These are phyloP conservation scores for Sarcophilus harrisii DNA, from an alignment of 2,797 vertebrate genomes.

Conservation along the genomic window DNA sequence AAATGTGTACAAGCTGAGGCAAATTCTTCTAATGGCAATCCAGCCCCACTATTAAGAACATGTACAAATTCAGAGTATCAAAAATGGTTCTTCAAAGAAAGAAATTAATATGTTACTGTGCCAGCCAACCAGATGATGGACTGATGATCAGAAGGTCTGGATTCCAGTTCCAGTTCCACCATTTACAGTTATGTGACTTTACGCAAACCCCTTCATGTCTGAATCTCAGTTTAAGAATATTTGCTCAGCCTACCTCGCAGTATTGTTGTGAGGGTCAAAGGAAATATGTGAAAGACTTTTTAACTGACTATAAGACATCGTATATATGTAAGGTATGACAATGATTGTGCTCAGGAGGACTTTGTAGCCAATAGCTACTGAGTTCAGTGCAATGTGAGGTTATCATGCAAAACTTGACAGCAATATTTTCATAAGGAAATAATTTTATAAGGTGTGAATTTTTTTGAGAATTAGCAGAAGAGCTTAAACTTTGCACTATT, in stretches of 20 bases:
- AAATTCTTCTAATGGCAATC: constrained; percentile 82
- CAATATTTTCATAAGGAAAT: constrained; percentile 36
- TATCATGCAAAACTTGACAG: background rate
- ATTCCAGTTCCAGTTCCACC: background rate
- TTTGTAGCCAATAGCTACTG: constrained; percentile 57
- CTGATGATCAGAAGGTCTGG: background rate
- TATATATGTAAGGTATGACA: background rate
- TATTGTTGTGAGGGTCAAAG: background rate
- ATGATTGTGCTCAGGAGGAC: background rate
- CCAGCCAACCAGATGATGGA: background rate
- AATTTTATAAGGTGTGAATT: constrained; percentile 64
- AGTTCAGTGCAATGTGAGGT: background rate
- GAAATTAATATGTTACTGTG: constrained; percentile 68
- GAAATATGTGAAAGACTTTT: background rate
- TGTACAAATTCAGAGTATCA: constrained; percentile 89
- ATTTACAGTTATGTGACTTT: background rate
- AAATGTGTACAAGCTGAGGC: constrained; percentile 92
- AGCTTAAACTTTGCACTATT: constrained; percentile 66
- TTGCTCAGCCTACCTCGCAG: background rate
- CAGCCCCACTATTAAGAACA: constrained; percentile 88
- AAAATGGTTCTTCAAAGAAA: constrained; percentile 95
- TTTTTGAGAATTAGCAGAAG: constrained; percentile 67
- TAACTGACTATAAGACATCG: background rate
- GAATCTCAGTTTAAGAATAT: background rate
- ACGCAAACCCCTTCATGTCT: constrained; percentile 18